These are phyloP conservation scores for Leucoraja erinaceus DNA, from an alignment of 2,113 vertebrate genomes.

Conservation along the genomic window DNA sequence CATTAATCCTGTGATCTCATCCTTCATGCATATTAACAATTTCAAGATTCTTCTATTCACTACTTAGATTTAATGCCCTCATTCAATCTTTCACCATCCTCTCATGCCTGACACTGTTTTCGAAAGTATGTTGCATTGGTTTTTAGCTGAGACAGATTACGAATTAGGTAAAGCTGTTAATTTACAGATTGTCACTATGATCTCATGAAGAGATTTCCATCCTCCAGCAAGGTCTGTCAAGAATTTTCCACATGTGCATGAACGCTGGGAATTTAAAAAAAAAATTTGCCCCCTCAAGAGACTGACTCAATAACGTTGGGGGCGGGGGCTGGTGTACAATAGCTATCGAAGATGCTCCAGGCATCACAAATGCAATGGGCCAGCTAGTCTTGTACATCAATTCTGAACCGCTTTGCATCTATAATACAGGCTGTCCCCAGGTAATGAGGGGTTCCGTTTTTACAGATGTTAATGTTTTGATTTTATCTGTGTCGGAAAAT, in stretches of 20 bases:
- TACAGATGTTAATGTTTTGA: no score
- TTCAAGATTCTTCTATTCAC: background rate
- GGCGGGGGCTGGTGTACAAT: background rate
- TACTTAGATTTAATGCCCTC: background rate
- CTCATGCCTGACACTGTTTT: background rate
- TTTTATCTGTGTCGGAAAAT: no score
- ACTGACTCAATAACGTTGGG: background rate
- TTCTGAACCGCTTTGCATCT: background rate
- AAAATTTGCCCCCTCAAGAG: background rate
- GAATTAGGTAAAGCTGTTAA: background rate
- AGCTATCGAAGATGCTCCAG: background rate
- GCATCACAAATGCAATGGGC: background rate
- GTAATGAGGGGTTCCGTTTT: no score
- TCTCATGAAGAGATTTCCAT: background rate
- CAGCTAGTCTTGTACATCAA: background rate
- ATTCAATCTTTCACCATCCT: background rate
- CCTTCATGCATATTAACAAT: background rate
- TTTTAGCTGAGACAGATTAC: background rate
- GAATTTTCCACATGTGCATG: background rate
- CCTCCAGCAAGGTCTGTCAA: background rate
- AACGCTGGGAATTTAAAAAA: no score
- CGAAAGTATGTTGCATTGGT: background rate
- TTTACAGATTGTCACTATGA: background rate
- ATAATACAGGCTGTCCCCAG: background rate
- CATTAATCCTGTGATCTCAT: background rate